phyloP scores from a whole-genome alignment of 2,113 vertebrate genomes.

The Thermophis baileyi region DNA sequence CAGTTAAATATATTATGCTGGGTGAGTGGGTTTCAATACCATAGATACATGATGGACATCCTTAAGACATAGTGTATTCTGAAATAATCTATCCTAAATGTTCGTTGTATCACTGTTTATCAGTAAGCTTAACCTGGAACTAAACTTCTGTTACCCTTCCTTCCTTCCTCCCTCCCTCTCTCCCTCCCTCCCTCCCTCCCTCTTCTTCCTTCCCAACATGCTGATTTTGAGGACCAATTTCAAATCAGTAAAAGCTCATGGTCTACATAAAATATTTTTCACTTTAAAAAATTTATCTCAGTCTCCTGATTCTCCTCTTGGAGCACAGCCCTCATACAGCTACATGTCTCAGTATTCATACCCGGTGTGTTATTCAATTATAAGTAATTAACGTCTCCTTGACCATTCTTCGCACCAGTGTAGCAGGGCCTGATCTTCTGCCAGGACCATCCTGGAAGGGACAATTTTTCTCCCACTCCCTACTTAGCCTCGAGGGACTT shows the following conservation, averaged over 20 bases:
- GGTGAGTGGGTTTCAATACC: too few species aligned
- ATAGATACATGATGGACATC: too few species aligned
- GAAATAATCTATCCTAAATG: too few species aligned
- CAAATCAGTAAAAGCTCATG: background rate
- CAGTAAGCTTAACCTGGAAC: too few species aligned
- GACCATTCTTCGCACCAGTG: background rate
- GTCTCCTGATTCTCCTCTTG: background rate
- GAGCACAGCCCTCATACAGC: too few species aligned
- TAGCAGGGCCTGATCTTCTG: background rate
- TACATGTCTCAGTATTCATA: background rate
- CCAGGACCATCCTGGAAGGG: background rate
- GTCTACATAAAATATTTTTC: background rate
- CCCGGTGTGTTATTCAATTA: background rate
- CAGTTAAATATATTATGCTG: too few species aligned
- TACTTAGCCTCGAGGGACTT: slow-evolving; percentile 18
- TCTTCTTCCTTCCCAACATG: background rate
- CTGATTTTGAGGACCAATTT: background rate
- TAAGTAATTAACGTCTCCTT: background rate
- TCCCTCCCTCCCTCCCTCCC: background rate
- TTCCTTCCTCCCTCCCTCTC: background rate
- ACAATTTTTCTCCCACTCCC: background rate
- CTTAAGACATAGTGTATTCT: too few species aligned
- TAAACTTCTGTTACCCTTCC: too few species aligned
- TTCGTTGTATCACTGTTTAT: too few species aligned
- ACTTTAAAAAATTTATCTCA: background rate